Percentiles rank a stretch among this genome's conserved stretches.
These are phyloP conservation scores for Glaucomys volans DNA, from an alignment of 2,113 vertebrate genomes.

Conservation along the genomic window DNA sequence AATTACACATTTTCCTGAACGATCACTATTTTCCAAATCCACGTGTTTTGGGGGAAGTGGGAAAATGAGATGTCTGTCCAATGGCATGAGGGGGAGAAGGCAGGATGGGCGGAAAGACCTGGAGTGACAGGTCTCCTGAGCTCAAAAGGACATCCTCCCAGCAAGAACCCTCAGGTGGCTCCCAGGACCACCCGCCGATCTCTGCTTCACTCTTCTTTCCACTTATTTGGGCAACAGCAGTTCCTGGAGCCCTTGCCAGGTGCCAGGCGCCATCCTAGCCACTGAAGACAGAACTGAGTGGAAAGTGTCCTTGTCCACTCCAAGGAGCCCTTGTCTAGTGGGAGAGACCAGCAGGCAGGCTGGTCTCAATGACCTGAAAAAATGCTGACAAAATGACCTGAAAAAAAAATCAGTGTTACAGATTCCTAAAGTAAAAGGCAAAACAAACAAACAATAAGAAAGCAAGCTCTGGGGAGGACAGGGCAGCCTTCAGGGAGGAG, in stretches of 20 bases:
- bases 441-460: neutral
- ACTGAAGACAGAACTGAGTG: neutral
- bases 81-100: neutral
- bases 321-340: neutral
- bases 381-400: neutral
- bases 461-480: neutral
- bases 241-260: neutral
- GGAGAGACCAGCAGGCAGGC: neutral
- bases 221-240: neutral
- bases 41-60: constrained; percentile 49
- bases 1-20: constrained; percentile 83
- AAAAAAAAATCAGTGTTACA: neutral
- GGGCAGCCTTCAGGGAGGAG: neutral
- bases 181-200: neutral
- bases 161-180: neutral
- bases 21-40: constrained; percentile 79
- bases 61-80: constrained; percentile 56
- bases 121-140: neutral
- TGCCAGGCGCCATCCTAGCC: neutral
- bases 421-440: neutral
- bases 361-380: too few relatives aligned
- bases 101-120: neutral
- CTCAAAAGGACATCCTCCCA: neutral
- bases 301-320: fast-evolving
- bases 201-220: neutral